phyloP scores from a whole-genome alignment of 1,140 invertebrate genomes.

The Formica exsecta region DNA sequence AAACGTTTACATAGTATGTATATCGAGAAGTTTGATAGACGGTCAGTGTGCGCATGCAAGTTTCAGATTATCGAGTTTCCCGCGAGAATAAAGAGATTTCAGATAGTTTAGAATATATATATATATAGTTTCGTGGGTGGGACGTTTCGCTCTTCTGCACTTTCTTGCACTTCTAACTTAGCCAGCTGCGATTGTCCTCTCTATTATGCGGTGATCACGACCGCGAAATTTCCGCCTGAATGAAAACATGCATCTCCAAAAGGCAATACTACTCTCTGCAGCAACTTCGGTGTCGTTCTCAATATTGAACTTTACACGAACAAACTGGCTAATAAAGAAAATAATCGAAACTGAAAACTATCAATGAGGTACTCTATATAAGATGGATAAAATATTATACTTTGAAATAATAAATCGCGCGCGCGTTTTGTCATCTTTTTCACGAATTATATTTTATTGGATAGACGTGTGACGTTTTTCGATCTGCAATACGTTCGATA shows the following conservation, averaged over 20 bases:
- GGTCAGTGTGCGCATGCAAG: slow-evolving; percentile 3
- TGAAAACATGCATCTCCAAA: neutral
- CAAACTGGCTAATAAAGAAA: neutral
- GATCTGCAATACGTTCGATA: neutral
- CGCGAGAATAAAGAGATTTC: slow-evolving; percentile 27
- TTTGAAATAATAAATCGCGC: neutral
- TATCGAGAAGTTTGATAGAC: slow-evolving; percentile 3
- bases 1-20: slow-evolving; percentile 6
- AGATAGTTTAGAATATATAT: slow-evolving; percentile 32
- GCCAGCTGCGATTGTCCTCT: slow-evolving; percentile 39
- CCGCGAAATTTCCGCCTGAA: neutral
- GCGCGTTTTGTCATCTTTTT: neutral
- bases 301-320: neutral
- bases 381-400: neutral
- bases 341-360: neutral
- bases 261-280: neutral
- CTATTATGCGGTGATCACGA: slow-evolving; percentile 30
- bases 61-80: slow-evolving; percentile 47
- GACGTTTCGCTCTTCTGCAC: slow-evolving; percentile 3
- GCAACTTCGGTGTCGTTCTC: neutral
- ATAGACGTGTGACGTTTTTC: neutral
- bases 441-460: neutral
- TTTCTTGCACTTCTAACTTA: slow-evolving; percentile 30
- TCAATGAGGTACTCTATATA: neutral
- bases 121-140: too few species aligned